Evolutionary conservation across 2,113 vertebrate species (phyloP), one percentile per base, ranked within the genome.

Genomic region (Mus musculus): DNA sequence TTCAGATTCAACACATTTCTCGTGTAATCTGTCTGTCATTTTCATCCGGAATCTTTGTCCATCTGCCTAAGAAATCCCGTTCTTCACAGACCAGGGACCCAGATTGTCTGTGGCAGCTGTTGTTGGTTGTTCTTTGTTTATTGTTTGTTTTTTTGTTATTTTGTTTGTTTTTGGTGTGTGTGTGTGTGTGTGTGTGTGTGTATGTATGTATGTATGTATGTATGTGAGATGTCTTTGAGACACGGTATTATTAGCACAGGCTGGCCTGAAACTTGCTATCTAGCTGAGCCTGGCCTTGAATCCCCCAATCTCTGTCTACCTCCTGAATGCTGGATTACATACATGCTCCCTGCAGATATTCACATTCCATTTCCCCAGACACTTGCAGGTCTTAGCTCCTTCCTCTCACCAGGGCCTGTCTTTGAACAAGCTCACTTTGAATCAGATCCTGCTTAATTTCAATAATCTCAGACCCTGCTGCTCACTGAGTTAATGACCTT

Each of bases 361-460:
- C 61, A 33, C n/a, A 52, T 49, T 54, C 28, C 4, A 24, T 39
- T 78, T 61, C 12, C 14, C 56, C 36, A 49, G 0, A 24, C 12
- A 0, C 3, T 4, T 5, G 3, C 73, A 54, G 1, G 24, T 19
- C 28, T 12, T 24, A 67, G 59, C 26, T 67, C 9, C 20, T 77
- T 28, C 6, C 95, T 92, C 88, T 90, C 84, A 77, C 24, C 0
- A 26, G 9, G 20, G 8, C 46, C 11, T 20, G 67, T 36, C 0
- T 65, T 91, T 94, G 96, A 75, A 93, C 78, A 90, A 36, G 3
- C 11, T 92, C 54, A 59, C 85, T 90, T 30, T 46, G 30, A 95
- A 26, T 52, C 42, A 95, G 77, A 96, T 93, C 42, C 61, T 95
- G 76, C 80, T 61, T 90, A 54, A 93, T 97, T 97, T 97, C 77